Conservation (phyloP, 2,888 invertebrate genomes). For the Mesochorus sp. region DNA sequence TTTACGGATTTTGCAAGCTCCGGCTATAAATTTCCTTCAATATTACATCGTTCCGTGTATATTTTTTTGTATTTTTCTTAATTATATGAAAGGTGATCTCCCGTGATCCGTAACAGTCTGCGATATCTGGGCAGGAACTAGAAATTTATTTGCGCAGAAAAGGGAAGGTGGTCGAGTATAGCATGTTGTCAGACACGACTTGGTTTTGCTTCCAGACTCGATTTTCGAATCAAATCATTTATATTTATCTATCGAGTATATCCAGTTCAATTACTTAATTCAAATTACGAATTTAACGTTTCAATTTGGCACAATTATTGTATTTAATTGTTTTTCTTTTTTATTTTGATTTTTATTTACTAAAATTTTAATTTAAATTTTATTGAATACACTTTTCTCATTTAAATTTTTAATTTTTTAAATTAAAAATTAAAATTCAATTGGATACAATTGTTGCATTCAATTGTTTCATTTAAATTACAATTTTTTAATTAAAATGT, state of each 20-base stretch:
- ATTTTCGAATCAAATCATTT: background rate
- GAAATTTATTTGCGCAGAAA: background rate
- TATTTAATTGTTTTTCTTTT: background rate
- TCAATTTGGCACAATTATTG: background rate
- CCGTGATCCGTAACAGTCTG: slow-evolving; percentile 47
- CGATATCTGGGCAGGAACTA: slow-evolving; percentile 10
- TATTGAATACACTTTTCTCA: too few relatives aligned
- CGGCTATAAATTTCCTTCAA: slow-evolving; percentile 14
- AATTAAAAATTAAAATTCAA: too few relatives aligned
- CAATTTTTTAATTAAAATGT: too few relatives aligned
- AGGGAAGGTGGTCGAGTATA: slow-evolving; percentile 1
- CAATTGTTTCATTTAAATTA: too few relatives aligned
- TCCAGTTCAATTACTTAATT: background rate
- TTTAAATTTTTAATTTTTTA: too few relatives aligned
- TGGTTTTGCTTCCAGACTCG: slow-evolving; percentile 1
- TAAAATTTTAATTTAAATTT: too few relatives aligned
- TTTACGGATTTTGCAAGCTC: slow-evolving; percentile 39
- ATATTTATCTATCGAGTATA: background rate
- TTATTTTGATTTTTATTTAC: too few relatives aligned
- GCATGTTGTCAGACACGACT: background rate
- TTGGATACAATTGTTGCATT: too few relatives aligned
- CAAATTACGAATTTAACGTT: background rate
- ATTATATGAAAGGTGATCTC: background rate
- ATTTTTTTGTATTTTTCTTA: background rate
- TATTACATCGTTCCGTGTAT: background rate